Base-by-base conservation (phyloP, 2,888 invertebrate species). In the Apotomis betuletana region DNA sequence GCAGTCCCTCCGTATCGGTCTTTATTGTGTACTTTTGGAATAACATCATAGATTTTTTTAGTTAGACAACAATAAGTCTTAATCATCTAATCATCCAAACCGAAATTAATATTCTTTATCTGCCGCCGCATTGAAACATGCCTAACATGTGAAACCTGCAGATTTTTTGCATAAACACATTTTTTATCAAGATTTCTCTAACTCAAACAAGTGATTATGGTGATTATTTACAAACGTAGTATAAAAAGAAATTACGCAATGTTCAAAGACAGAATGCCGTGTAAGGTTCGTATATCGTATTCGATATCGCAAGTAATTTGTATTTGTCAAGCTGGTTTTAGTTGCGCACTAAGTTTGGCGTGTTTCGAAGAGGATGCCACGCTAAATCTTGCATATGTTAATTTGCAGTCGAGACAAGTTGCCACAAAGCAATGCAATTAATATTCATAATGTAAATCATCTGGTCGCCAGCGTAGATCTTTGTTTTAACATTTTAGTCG, bases 321-420 rank as follows among this genome's bases (percentile, higher is more conserved):
- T 72, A 63, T 68, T 58, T 68, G 72, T 68, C 72, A 72, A 64
- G 64, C 63, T 6, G 54, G 70, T 62, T 67, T 67, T 49, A 10
- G 49, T 55, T 71, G 67, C 65, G 64, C 51, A 49, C 46, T n/a
- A 55, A 54, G 59, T 38, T 60, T 59, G 41, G 60, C 65, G 52
- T 67, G 65, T 55, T 65, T 54, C 15, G 60, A 49, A 61, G 59
- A 44, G 54, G 70, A 58, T 69, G 64, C 4, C 41, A 55, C 58
- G 60, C 46, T 9, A 36, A 15, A n/a, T 51, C 67, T 49, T 15
- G 67, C 61, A 67, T 67, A 61, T 13, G 61, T 67, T 57, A 67
- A 57, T 41, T 49, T 4, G 38, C 13, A 51, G 36, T 55, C 57
- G 62, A 51, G 38, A 27, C 44, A 52, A 52, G 41, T n/a, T 15